Evolutionary conservation across 2,113 vertebrate species (phyloP), one percentile per base, ranked within the genome.

Genomic region (Tragelaphus strepsiceros): DNA sequence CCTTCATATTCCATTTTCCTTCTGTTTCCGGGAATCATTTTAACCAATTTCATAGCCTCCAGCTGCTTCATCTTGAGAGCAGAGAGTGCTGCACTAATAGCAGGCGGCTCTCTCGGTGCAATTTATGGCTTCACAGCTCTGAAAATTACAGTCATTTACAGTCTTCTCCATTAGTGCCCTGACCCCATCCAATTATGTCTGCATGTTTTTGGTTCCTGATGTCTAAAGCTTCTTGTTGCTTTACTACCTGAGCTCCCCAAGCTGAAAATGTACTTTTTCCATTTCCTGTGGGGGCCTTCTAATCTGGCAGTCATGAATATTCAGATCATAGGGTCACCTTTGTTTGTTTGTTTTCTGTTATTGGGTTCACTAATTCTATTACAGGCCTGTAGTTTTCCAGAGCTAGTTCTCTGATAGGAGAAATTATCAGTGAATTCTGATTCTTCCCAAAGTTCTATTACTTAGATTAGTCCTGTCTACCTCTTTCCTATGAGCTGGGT

Each of bases 91-190:
- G 43, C 78, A 22, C 93, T 97, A 95, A 97, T 96, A 96, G 93
- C 97, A 98, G 96, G 93, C 96, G 84, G 91, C 54, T 87, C 95
- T 98, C 96, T 62, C 83, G 19, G 86, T 13, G 62, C 93, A 82
- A 97, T 98, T 94, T 94, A 96, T 88, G 97, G 93, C 95, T 98
- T 97, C 98, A 84, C 91, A 92, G 95, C 91, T 98, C 95, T 95
- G 97, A 94, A 97, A 98, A 98, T 98, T 96, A 98, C 91, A 97
- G 97, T 97, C 97, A 97, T 98, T 97, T 96, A 62, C 96, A 94
- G 95, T 46, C 81, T 89, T 91, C 97, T 97, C 97, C 97, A 98
- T 98, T 97, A 98, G 98, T 97, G 96, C 97, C 97, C 97, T 97
- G 97, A 97, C 98, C 97, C 83, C 58, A 81, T 88, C 96, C 92